Evolutionary conservation across 2,113 vertebrate genomes (phyloP).

Genomic region (Myocastor coypus): DNA sequence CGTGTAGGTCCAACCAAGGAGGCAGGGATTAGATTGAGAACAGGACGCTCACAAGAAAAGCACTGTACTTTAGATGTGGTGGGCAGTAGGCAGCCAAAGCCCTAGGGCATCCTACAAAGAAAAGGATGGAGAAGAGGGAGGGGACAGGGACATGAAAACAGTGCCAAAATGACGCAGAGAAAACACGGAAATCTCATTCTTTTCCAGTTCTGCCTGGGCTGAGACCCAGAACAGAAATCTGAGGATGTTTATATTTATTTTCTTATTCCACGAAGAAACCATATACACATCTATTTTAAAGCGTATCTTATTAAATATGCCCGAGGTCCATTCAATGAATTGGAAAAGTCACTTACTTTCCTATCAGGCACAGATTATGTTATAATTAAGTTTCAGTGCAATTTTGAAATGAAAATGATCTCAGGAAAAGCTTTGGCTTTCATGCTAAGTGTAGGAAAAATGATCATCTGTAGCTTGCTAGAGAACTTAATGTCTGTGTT

Average conservation of each 20-base stretch:
- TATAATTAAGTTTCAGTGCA: constrained; percentile 46
- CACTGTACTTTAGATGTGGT: not conserved
- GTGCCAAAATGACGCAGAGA: not conserved
- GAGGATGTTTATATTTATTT: constrained; percentile 20
- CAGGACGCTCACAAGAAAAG: not conserved
- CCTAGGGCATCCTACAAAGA: rapidly evolving
- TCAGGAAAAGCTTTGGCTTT: not conserved
- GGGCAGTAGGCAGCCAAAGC: not conserved
- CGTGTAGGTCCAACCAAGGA: not conserved
- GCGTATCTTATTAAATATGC: not conserved
- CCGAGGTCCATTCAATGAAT: not conserved
- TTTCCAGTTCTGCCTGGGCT: not conserved
- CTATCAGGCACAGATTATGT: not conserved
- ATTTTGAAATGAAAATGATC: constrained; percentile 71
- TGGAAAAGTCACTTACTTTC: constrained; percentile 23
- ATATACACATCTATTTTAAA: not conserved
- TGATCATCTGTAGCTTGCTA: constrained; percentile 41
- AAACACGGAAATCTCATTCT: not conserved
- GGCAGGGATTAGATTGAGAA: not conserved
- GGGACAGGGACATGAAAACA: not conserved
- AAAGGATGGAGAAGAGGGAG: not conserved
- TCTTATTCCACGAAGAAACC: constrained; percentile 28
- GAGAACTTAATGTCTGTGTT: constrained; percentile 8
- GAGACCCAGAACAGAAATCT: not conserved
- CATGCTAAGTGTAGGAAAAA: constrained; percentile 42